Evolutionary conservation across 2,888 invertebrate genomes (phyloP), one percentile per base, ranked within the genome.

Genomic region (Cistogaster globosa): DNA sequence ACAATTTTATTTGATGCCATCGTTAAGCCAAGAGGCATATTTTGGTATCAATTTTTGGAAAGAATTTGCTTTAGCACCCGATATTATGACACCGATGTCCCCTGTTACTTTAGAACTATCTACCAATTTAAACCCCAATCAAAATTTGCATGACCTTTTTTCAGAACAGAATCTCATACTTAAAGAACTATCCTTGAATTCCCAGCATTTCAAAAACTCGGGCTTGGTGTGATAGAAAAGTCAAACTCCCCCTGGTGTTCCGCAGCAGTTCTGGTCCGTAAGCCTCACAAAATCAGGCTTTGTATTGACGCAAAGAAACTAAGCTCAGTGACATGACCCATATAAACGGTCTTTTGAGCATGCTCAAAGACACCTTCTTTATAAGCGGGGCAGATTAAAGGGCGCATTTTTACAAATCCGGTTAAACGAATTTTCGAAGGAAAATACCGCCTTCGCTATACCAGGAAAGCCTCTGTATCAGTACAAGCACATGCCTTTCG

Each of bases 181-280:
- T 16, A 36, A 36, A 20, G 14, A 11, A 53, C 53, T 5, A 38
- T 63, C 14, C 14, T 22, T 20, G 62, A 74, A 48, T 74, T 74
- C 38, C 74, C 74, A 3, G 38, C 74, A 7, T 74, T 62, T 62
- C 51, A 63, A 4, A 53, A 51, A 20, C 11, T 36, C 6, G 72
- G 69, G 20, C 18, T 62, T 36, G 78, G 72, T 7, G 76, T 84
- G 12, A 84, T 82, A n/a, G n/a, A n/a, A 16, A 78, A 79, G 16
- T 71, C 80, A 2, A 62, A 78, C 12, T 76, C 67, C 5, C 60
- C 76, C 0, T 74, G 83, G 77, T 75, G 65, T n/a, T 74, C 42
- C 0, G 58, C 72, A 16, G 38, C 68, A 1, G 68, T 77, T 2
- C 18, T 71, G 4, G 71, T 75, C 2, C 20, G 65, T 7, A 60